Percentiles rank a stretch among this genome's conserved stretches.
Evolutionary conservation across 1,140 invertebrate species (phyloP).

Genomic region (Spodoptera frugiperda): DNA sequence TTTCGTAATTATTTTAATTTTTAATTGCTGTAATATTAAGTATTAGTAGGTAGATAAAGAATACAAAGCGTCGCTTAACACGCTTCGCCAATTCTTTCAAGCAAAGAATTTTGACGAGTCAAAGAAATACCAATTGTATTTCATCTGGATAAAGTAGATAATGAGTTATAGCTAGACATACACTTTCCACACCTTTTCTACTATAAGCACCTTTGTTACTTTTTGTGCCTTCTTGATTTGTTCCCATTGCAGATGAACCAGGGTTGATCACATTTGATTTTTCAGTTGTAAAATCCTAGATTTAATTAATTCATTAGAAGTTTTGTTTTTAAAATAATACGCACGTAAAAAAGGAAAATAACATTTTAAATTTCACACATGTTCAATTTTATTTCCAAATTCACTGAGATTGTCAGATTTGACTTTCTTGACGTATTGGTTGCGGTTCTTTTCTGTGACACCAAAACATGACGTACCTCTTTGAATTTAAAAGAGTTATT

Average conservation of each 20-base stretch:
- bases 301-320: no score
- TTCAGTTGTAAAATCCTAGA: no score
- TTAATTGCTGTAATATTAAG: no score
- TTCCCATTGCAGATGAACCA: background rate
- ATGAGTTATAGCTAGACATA: background rate
- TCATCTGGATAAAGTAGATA: no score
- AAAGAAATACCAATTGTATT: no score
- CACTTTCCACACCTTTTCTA: background rate
- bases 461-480: no score
- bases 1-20: no score
- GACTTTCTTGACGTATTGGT: background rate
- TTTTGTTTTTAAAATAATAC: no score
- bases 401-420: constrained; percentile 22
- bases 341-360: no score
- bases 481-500: no score
- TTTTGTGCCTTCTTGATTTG: background rate
- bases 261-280: background rate
- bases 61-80: no score
- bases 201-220: background rate
- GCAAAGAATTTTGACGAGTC: background rate
- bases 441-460: background rate
- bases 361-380: constrained; percentile 4
- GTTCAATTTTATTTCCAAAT: constrained; percentile 4
- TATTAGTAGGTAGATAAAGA: no score
- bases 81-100: background rate